Evolutionary conservation across 2,888 invertebrate genomes (phyloP).

Genomic region (Cyclophora albipunctata): DNA sequence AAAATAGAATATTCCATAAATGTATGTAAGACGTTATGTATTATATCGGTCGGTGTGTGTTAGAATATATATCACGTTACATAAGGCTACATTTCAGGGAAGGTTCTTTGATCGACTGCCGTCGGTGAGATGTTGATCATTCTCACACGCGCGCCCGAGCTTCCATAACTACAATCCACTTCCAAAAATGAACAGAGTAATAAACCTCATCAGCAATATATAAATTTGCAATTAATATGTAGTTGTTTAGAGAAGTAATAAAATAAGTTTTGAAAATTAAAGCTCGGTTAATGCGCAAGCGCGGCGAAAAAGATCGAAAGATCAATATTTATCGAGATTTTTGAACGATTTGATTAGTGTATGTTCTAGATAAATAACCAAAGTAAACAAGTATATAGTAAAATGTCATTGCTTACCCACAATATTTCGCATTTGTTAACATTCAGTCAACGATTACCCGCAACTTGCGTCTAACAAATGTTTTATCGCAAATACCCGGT

Average conservation of each 20-base stretch:
- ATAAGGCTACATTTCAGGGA: constrained; percentile 47
- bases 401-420: constrained; percentile 37
- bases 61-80: too few species aligned
- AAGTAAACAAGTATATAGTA: constrained; percentile 31
- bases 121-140: constrained; percentile 61
- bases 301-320: too few species aligned
- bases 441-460: constrained; percentile 28
- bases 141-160: constrained; percentile 55
- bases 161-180: constrained; percentile 34
- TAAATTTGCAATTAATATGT: too few species aligned
- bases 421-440: constrained; percentile 37
- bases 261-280: too few species aligned
- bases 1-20: constrained; percentile 11
- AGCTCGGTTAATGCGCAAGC: too few species aligned
- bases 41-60: constrained; percentile 31
- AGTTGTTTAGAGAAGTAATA: too few species aligned
- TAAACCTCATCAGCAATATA: constrained; percentile 18
- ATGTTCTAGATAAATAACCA: not conserved
- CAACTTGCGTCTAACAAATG: constrained; percentile 24
- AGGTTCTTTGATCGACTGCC: constrained; percentile 55
- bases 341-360: too few species aligned
- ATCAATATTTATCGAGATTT: too few species aligned
- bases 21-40: constrained; percentile 43
- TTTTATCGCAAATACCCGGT: constrained; percentile 16
- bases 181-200: constrained; percentile 49